Base-by-base conservation (phyloP, 2,888 invertebrate species). In the Orgyia antiqua region DNA sequence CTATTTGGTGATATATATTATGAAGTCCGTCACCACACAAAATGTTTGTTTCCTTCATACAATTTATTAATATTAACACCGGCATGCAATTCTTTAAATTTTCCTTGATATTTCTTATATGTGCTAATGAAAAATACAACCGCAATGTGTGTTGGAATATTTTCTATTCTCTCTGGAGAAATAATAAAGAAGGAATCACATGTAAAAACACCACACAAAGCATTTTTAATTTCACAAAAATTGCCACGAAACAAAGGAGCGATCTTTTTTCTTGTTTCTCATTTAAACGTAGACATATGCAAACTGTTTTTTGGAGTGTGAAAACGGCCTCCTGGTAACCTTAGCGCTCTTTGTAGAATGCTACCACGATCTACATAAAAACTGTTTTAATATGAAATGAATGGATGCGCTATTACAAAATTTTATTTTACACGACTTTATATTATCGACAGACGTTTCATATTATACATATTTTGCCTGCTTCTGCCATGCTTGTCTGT, bases 241-340 rank as follows among this genome's bases (percentile, higher is more conserved):
- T 43, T 42, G 42, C 38, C 38, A 30, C 26, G 42, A 27, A 34
- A 32, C 29, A 31, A 31, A 25, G 10, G 24, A 13, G 27, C 29
- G 43, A 29, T 27, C 21, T 43, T 58, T 58, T 45, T 48, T 49
- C 36, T 46, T 52, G 51, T 60, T 61, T 57, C 55, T 66, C 66
- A 66, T 71, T 68, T 61, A 52, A 42, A 51, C 31, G 39, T 33
- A 39, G 47, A 48, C 47, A 45, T 32, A 27, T 43, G 47, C 13
- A 28, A 51, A 57, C 45, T 36, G 53, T 52, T 68, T 63, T 68
- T 63, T 66, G 58, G 68, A 62, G 70, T 70, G 71, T 66, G 64
- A 63, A 70, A 64, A 56, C 57, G 49, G 53, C 59, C 57, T 46
- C 38, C 42, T 36, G 45, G 33, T 27, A 43, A 48, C 36, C 42